Base-by-base conservation (phyloP, 2,888 invertebrate genomes). In the Seira musarum region DNA sequence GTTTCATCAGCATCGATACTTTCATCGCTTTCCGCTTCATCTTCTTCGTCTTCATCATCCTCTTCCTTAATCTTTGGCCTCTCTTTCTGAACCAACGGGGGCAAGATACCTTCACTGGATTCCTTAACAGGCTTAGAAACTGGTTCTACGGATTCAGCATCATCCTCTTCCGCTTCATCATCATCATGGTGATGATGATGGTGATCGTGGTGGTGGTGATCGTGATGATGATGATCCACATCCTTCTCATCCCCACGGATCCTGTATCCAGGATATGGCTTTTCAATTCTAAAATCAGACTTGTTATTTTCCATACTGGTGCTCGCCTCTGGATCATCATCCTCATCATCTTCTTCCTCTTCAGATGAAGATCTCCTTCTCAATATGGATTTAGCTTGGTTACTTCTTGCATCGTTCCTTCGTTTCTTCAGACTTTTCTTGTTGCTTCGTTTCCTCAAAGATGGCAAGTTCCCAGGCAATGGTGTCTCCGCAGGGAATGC, bases 331-430 rank as follows among this genome's bases (percentile, higher is more conserved):
- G n/a, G n/a, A 15, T 77, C 70, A 22, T 77, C 81, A 57, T 71
- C 79, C 10, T 74, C 71, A 0, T 77, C 78, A 5, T 80, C 78
- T 2, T 83, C 81, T 21, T 74, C 81, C 24, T 81, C 81, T 10
- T 71, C 80, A 8, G 79, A 81, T 5, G 78, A 66, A 13, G 61
- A 1, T 8, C 24, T 49, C 30, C 60, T 17, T 24, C 70, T 63
- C 67, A 61, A 64, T 25, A 46, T 22, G 49, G 49, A 25, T 60
- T 69, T 63, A 25, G 40, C n/a, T 15, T 35, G n/a, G 13, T 24
- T 40, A 24, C 75, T 75, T 22, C 75, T 57, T 6, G 35, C 30
- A n/a, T 21, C n/a, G 5, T 17, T 17, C 30, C 49, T 15, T 24
- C 10, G 30, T 1, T 25, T 25, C 5, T 66, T 77, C 46, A 25